A percentile compares a stretch with the other conserved stretches of the same genome.
Conservation (phyloP, 2,888 invertebrate species). For the Diadegma fenestrale region DNA sequence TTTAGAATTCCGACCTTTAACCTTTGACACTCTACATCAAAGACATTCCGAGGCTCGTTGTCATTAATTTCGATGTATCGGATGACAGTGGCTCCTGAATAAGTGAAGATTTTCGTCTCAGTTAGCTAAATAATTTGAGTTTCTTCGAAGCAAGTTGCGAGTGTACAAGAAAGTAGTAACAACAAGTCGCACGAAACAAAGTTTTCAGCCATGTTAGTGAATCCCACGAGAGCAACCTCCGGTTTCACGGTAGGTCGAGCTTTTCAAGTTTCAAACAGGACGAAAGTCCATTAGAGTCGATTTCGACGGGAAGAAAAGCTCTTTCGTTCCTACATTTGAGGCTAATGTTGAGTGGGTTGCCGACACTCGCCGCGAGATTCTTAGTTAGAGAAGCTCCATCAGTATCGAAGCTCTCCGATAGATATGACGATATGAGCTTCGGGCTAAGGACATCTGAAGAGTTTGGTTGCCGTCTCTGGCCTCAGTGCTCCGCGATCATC, state of each 20-base stretch:
- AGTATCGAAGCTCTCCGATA: conserved; percentile 38
- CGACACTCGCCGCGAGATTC: conserved; percentile 45
- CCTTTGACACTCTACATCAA: neutral
- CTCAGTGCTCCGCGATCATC: conserved; percentile 38
- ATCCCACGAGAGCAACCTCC: conserved; percentile 48
- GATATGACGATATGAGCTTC: neutral
- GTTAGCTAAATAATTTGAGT: conserved; percentile 24
- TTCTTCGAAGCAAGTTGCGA: conserved; percentile 6
- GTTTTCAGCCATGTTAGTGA: conserved; percentile 47
- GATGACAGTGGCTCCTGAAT: neutral
- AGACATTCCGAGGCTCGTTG: neutral
- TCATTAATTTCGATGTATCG: neutral
- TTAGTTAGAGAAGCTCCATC: conserved; percentile 11
- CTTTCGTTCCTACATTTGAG: conserved; percentile 20
- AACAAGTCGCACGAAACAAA: conserved; percentile 49
- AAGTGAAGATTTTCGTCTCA: conserved; percentile 3
- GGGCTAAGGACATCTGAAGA: conserved; percentile 3
- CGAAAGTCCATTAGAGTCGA: conserved; percentile 67
- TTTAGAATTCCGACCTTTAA: neutral
- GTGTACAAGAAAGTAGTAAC: conserved; percentile 29
- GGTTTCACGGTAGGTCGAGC: conserved; percentile 55
- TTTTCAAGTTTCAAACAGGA: conserved; percentile 61
- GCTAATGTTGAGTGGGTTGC: conserved; percentile 57
- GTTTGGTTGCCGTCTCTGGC: conserved; percentile 31
- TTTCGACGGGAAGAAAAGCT: conserved; percentile 54